Base-by-base conservation (phyloP, 2,888 invertebrate species). In the Choreutis nemorana region DNA sequence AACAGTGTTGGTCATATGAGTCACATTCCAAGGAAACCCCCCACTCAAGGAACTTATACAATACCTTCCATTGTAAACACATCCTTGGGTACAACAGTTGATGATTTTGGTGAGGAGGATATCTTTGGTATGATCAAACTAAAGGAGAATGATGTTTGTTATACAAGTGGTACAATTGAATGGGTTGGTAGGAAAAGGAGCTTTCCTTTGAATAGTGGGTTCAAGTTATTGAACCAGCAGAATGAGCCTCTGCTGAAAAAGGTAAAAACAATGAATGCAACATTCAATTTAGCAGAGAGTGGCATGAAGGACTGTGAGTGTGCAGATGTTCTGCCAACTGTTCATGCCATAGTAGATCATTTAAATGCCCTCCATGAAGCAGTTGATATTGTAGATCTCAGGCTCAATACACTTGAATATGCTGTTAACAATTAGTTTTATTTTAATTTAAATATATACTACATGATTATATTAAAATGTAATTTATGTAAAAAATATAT, bases 321-420 rank as follows among this genome's bases (percentile, higher is more conserved):
- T 62, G 65, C 64, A 29, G 65, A 75, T 56, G 62, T 77, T 11
- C 41, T 78, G 31, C 77, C 78, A 23, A 77, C 77, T 34, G 68
- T 82, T 1, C 72, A 79, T 67, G 73, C 73, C 23, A 71, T 84
- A 42, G 77, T 77, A 34, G 77, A 81, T 35, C 82, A 84, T 52
- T 58, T 84, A 27, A 80, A 81, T 58, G 78, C 78, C 8, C 55
- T 84, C 6, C 79, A 81, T 45, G 77, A 81, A 46, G 81, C 81
- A 24, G 67, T 84, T n/a, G 67, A 77, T 39, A 42, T 81, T 30
- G 65, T 84, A 28, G 83, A 83, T 41, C 55, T 83, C 42, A 64
- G 83, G 37, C 57, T 84, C 8, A 79, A 67, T 27, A 67, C 70
- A 26, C 45, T 83, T 28, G 83, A 84, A 60, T 67, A 73, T 40